Percentiles rank a stretch among this genome's conserved stretches.
Evolutionary conservation across 2,797 vertebrate species (phyloP).

Genomic region (Smutsia temminckii): DNA sequence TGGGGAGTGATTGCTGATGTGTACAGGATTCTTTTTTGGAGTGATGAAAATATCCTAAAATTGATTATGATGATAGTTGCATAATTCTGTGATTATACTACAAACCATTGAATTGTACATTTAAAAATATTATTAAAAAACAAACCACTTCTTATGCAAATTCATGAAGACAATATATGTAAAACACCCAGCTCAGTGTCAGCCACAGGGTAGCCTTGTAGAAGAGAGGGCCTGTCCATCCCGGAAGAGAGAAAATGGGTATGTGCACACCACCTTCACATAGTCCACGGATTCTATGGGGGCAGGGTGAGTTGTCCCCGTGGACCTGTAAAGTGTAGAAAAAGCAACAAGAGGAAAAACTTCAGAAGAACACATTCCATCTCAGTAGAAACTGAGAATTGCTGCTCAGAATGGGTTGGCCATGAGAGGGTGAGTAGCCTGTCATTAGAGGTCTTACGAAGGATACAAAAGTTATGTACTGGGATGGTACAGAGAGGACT

Average conservation of each 20-base stretch:
- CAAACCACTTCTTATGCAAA: not conserved
- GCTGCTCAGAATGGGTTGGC: not conserved
- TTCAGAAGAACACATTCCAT: not conserved
- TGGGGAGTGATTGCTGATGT: not conserved
- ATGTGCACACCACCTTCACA: not conserved
- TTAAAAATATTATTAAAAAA: not conserved
- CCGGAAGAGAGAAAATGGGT: not conserved
- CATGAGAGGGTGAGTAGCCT: not conserved
- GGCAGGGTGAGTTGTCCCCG: not conserved
- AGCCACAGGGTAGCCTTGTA: not conserved
- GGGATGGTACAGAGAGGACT: not conserved
- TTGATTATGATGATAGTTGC: not conserved
- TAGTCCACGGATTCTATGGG: rapidly evolving
- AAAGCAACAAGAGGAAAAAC: not conserved
- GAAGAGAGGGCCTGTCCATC: not conserved
- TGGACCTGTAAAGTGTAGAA: not conserved
- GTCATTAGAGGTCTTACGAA: not conserved
- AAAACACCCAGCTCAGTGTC: not conserved
- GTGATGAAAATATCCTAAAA: not conserved
- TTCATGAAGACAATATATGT: not conserved
- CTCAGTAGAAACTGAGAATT: not conserved
- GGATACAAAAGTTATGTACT: rapidly evolving
- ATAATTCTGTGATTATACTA: not conserved
- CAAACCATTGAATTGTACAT: not conserved
- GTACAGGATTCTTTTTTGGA: not conserved